Evolutionary conservation across 1,140 invertebrate species (phyloP).

Genomic region (Drosophila saltans): DNA sequence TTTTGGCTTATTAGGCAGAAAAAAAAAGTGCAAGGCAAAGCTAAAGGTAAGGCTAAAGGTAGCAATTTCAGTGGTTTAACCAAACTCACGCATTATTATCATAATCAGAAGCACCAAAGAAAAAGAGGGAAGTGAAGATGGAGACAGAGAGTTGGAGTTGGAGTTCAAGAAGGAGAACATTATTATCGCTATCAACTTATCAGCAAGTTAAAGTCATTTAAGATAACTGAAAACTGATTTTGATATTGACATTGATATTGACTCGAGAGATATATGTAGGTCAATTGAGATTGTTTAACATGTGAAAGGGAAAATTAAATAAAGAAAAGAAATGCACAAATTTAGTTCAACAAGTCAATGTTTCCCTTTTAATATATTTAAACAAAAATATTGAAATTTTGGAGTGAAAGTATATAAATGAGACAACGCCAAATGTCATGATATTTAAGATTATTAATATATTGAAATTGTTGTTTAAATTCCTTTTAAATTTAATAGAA

Average conservation of each 20-base stretch:
- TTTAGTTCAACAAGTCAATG: too few relatives aligned
- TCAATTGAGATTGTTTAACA: slow-evolving; percentile 4
- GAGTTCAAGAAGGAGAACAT: slow-evolving; percentile 44
- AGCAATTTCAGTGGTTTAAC: slow-evolving; percentile 62
- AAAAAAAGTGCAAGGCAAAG: slow-evolving; percentile 27
- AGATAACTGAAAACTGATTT: not conserved
- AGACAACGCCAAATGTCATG: too few relatives aligned
- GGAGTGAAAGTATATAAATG: too few relatives aligned
- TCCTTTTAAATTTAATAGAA: too few relatives aligned
- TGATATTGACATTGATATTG: slow-evolving; percentile 5
- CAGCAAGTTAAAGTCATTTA: slow-evolving; percentile 32
- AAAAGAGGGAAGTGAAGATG: not conserved
- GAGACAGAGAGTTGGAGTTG: slow-evolving; percentile 15
- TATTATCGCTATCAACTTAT: slow-evolving; percentile 64
- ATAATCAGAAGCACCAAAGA: slow-evolving; percentile 47
- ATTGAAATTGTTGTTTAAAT: too few relatives aligned
- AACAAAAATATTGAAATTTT: too few relatives aligned
- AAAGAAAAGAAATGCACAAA: too few relatives aligned
- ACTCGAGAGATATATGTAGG: not conserved
- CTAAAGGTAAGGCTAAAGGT: slow-evolving; percentile 23
- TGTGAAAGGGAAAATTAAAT: not conserved
- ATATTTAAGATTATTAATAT: too few relatives aligned
- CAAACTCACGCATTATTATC: slow-evolving; percentile 70
- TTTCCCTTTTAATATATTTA: too few relatives aligned
- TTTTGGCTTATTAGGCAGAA: slow-evolving; percentile 70